These are phyloP conservation scores for Cebus imitator DNA, from an alignment of 2,113 vertebrate genomes.

Conservation along the genomic window DNA sequence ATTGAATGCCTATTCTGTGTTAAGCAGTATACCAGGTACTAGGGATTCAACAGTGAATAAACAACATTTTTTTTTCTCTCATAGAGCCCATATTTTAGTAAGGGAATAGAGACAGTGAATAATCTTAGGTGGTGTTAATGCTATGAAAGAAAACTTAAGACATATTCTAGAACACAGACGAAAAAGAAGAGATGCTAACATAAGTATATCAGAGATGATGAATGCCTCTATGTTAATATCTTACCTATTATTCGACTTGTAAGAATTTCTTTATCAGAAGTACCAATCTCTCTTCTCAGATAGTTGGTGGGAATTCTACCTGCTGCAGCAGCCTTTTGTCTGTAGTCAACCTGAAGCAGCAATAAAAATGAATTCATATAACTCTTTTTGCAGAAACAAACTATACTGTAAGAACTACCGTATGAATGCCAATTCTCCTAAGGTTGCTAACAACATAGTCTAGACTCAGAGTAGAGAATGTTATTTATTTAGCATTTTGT, in stretches of 20 bases:
- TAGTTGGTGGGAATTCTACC: slow-evolving; percentile 99
- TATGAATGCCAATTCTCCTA: background rate
- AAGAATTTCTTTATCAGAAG: slow-evolving; percentile 95
- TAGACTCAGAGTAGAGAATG: background rate
- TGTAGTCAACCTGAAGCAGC: slow-evolving; percentile 94
- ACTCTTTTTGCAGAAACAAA: slow-evolving; percentile 40
- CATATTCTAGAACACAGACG: background rate
- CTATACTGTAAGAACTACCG: background rate
- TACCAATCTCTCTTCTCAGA: slow-evolving; percentile 93
- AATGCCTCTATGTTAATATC: background rate
- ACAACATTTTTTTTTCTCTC: background rate
- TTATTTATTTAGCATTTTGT: slow-evolving; percentile 45
- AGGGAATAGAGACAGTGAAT: background rate
- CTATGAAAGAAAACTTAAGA: background rate
- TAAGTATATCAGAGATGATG: background rate
- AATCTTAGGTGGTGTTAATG: background rate
- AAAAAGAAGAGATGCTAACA: slow-evolving; percentile 3
- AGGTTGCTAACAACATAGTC: slow-evolving; percentile 36
- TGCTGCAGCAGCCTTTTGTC: slow-evolving; percentile 97
- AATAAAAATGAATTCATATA: background rate
- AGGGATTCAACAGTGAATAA: background rate
- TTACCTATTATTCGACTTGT: slow-evolving; percentile 97
- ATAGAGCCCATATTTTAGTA: background rate
- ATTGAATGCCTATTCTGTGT: background rate
- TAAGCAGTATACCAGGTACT: background rate